phyloP scores from a whole-genome alignment of 2,888 invertebrate species.

The Sinohyriopsis cumingii region DNA sequence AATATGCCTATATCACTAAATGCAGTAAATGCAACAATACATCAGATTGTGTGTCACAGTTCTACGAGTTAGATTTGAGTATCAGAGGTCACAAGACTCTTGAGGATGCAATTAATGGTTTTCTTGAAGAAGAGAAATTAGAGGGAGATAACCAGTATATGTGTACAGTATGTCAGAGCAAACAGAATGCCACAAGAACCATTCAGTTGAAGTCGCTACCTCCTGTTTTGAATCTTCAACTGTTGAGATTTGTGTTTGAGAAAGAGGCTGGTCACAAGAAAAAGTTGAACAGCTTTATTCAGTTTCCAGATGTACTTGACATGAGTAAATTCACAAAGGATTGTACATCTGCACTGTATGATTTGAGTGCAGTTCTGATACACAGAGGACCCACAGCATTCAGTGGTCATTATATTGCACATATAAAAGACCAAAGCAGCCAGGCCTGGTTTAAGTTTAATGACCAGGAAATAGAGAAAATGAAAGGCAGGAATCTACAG shows the following conservation, averaged over 20 bases:
- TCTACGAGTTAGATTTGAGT: constrained; percentile 78
- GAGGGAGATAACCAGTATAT: constrained; percentile 78
- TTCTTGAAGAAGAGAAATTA: constrained; percentile 77
- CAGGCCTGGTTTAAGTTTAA: constrained; percentile 80
- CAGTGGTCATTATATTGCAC: constrained; percentile 80
- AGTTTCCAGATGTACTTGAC: constrained; percentile 78
- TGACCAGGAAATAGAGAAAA: constrained; percentile 74
- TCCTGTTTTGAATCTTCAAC: constrained; percentile 77
- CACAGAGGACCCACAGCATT: constrained; percentile 80
- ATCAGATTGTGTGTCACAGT: constrained; percentile 75
- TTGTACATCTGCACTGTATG: constrained; percentile 67
- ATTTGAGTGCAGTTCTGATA: constrained; percentile 79
- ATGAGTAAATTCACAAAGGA: constrained; percentile 73
- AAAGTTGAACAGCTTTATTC: constrained; percentile 77
- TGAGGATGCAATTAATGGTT: constrained; percentile 75
- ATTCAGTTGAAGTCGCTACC: constrained; percentile 76
- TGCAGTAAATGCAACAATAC: constrained; percentile 75
- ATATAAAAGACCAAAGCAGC: constrained; percentile 74
- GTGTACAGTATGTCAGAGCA: constrained; percentile 76
- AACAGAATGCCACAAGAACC: constrained; percentile 76
- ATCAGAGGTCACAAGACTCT: constrained; percentile 75
- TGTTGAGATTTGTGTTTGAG: constrained; percentile 79
- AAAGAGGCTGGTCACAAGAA: constrained; percentile 77
- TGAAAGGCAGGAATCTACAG: constrained; percentile 70
- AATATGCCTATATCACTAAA: constrained; percentile 74